Evolutionary conservation across 2,113 vertebrate species (phyloP).

Genomic region (Syrmaticus mikado): DNA sequence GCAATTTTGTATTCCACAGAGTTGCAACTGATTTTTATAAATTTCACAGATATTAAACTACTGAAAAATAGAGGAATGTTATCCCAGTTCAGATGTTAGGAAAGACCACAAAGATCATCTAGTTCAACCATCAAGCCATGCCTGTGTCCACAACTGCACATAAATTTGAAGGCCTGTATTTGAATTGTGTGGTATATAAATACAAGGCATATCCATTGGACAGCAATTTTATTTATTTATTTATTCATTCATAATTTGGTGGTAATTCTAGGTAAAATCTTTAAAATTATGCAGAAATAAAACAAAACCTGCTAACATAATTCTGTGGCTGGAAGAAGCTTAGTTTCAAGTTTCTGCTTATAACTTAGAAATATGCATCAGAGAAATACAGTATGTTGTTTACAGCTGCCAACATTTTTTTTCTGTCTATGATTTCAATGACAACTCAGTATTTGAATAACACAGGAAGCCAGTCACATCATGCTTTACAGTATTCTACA

Average conservation of each 20-base stretch:
- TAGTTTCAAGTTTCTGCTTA: background rate
- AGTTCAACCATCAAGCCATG: too few species aligned
- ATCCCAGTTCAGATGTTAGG: background rate
- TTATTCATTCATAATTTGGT: background rate
- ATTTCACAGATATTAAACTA: background rate
- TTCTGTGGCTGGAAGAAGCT: background rate
- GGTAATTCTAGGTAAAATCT: background rate
- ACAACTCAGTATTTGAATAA: background rate
- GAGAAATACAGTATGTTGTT: constrained; percentile 14
- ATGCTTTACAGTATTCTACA: constrained; percentile 17
- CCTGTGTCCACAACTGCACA: too few species aligned
- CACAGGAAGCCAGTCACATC: constrained; percentile 17
- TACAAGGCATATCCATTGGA: background rate
- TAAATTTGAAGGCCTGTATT: background rate
- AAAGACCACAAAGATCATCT: too few species aligned
- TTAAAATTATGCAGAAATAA: background rate
- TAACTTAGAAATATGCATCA: background rate
- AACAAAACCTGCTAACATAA: background rate
- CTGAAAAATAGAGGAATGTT: background rate
- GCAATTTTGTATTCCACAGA: background rate
- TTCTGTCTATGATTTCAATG: background rate
- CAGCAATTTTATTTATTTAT: background rate
- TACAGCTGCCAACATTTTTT: constrained; percentile 21
- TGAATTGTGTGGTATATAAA: background rate
- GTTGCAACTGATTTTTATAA: background rate